phyloP scores from a whole-genome alignment of 2,113 vertebrate genomes.

The Cyprinodon variegatus region DNA sequence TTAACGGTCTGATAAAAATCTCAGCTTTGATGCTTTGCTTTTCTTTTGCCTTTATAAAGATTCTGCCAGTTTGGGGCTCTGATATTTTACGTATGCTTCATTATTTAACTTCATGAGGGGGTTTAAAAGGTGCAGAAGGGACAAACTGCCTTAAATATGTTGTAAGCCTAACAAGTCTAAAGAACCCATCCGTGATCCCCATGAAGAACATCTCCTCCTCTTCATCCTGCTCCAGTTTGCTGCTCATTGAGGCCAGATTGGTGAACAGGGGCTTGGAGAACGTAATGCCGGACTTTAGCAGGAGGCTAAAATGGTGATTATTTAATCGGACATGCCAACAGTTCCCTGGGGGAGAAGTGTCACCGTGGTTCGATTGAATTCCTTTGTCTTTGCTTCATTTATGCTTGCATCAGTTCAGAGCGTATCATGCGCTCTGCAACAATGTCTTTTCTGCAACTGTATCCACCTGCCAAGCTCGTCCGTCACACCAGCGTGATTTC shows the following conservation, averaged over 20 bases:
- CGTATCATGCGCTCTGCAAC: slow-evolving; percentile 37
- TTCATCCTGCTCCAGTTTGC: slow-evolving; percentile 44
- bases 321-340: slow-evolving; percentile 33
- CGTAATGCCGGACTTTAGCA: slow-evolving; percentile 61
- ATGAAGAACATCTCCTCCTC: slow-evolving; percentile 46
- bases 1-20: background rate
- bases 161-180: slow-evolving; percentile 20
- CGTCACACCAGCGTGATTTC: slow-evolving; percentile 96
- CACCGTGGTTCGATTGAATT: slow-evolving; percentile 38
- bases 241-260: slow-evolving; percentile 72
- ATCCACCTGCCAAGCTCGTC: slow-evolving; percentile 19
- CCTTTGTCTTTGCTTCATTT: slow-evolving; percentile 40
- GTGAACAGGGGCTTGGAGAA: slow-evolving; percentile 16
- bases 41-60: slow-evolving; percentile 1
- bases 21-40: background rate
- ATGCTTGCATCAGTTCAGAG: slow-evolving; percentile 52
- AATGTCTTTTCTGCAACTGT: slow-evolving; percentile 19
- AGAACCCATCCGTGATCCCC: slow-evolving; percentile 20
- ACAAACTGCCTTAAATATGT: slow-evolving; percentile 4
- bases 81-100: slow-evolving; percentile 1
- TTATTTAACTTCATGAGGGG: slow-evolving; percentile 2
- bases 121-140: slow-evolving; percentile 11
- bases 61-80: slow-evolving; percentile 15
- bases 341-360: slow-evolving; percentile 20
- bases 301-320: slow-evolving; percentile 52